Percentiles rank a stretch among this genome's conserved stretches.
Evolutionary conservation across 2,113 vertebrate species (phyloP).

Genomic region (Pachypanchax playfairii): DNA sequence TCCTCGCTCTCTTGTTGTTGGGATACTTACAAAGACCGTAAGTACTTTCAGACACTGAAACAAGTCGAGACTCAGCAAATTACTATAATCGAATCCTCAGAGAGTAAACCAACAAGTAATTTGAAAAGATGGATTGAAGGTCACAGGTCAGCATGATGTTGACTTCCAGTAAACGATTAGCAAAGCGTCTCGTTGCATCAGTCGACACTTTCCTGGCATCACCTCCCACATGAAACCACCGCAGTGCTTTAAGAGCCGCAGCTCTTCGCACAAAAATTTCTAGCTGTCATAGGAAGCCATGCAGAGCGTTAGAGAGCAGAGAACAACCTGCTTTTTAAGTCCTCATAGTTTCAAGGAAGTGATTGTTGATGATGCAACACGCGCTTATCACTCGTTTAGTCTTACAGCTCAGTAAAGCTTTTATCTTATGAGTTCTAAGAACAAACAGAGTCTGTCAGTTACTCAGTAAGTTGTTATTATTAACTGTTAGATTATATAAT

Average conservation of each 20-base stretch:
- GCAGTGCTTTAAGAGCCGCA: constrained; percentile 36
- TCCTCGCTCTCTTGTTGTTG: not conserved
- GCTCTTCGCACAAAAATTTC: constrained; percentile 40
- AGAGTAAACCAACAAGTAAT: no score
- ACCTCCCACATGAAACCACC: constrained; percentile 75
- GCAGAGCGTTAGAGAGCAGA: constrained; percentile 38
- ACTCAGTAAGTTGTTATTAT: no score
- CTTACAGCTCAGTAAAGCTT: no score
- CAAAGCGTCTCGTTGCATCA: constrained; percentile 16
- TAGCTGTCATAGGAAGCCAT: constrained; percentile 70
- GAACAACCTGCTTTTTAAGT: constrained; percentile 1
- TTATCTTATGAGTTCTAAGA: no score
- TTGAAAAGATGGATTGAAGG: not conserved
- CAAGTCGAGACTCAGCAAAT: no score
- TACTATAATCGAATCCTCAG: no score
- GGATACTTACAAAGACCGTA: constrained; percentile 41
- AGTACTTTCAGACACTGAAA: constrained; percentile 10
- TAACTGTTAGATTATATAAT: no score
- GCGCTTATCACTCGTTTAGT: no score
- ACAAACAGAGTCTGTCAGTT: no score
- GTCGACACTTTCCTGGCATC: constrained; percentile 55
- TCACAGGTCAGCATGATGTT: constrained; percentile 21
- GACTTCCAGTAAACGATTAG: constrained; percentile 70
- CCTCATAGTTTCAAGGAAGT: constrained; percentile 1
- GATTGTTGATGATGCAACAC: not conserved